Conservation (phyloP, 2,888 invertebrate genomes). For the Phalera bucephala region DNA sequence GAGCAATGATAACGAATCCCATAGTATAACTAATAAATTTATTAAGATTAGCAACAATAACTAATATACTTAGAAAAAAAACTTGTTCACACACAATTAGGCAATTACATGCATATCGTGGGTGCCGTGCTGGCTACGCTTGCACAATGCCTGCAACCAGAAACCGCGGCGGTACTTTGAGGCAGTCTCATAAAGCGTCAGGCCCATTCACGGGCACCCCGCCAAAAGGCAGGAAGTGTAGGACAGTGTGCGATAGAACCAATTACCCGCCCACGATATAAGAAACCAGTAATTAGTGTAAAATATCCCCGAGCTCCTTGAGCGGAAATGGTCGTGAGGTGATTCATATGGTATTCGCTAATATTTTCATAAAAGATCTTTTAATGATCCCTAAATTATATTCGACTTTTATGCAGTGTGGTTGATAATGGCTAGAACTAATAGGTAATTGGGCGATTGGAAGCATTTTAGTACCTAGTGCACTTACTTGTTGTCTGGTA, state of each 20-base stretch:
- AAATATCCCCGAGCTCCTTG: slow-evolving; percentile 57
- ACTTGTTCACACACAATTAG: slow-evolving; percentile 17
- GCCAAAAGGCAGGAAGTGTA: slow-evolving; percentile 79
- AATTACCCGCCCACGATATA: slow-evolving; percentile 79
- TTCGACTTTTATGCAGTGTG: too few relatives aligned
- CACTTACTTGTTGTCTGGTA: too few relatives aligned
- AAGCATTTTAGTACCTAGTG: too few relatives aligned
- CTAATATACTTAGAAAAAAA: not conserved
- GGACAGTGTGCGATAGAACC: slow-evolving; percentile 73
- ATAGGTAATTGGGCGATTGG: too few relatives aligned
- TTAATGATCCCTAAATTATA: too few relatives aligned
- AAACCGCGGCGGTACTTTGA: slow-evolving; percentile 68
- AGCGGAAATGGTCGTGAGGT: slow-evolving; percentile 54
- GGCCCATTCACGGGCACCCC: slow-evolving; percentile 44
- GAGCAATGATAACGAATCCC: too few relatives aligned
- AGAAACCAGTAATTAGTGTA: slow-evolving; percentile 80
- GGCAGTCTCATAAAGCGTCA: slow-evolving; percentile 44
- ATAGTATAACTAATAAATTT: too few relatives aligned
- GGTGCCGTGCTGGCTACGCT: slow-evolving; percentile 61
- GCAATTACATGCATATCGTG: slow-evolving; percentile 34
- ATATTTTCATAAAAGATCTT: slow-evolving; percentile 6
- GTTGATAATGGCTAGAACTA: too few relatives aligned
- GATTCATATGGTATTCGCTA: slow-evolving; percentile 30
- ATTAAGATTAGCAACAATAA: too few relatives aligned
- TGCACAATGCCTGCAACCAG: slow-evolving; percentile 61